Evolutionary conservation across 2,797 vertebrate genomes (phyloP), one percentile per base, ranked within the genome.

Genomic region (Rallus crepitans): DNA sequence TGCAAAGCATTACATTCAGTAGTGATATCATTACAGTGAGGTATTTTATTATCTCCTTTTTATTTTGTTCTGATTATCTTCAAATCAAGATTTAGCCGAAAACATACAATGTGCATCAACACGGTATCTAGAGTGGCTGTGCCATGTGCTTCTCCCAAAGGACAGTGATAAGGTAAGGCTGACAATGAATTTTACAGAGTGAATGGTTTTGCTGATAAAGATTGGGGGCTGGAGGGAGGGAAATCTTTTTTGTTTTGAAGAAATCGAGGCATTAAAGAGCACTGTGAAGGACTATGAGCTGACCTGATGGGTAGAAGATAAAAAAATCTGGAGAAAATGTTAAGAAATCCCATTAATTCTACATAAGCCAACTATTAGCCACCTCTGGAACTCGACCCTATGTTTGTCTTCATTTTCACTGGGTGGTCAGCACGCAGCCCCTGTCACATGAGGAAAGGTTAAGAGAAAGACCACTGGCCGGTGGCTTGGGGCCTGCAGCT

Each of bases 371-470:
- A 15, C 19, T 60, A 25, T 27, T 35, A 55, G 55, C 33, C 1
- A 0, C 21, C 85, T 77, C 70, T 71, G 48, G 25, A 89, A 16
- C 8, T 53, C 45, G 53, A 28, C 37, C 18, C 23, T 86, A 64
- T 87, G 25, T 73, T 85, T 72, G 73, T 73, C 82, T 85, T 80
- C 19, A 42, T 82, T 92, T 85, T 78, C 84, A 47, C 30, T 45
- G 15, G 5, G 47, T 2, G 5, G 47, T 52, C 75, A 87, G 78
- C 28, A 73, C 5, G 4, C 31, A 82, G 31, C 11, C 25, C 48
- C 47, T 59, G 66, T 75, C 61, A 63, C 25, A 28, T 31, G 48
- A 80, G 53, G 23, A 42, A 71, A 73, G 48, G 60, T 73, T 57
- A 66, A 30, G 64, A 69, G 48, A 82, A 86, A 53, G 27, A 88